phyloP scores from a whole-genome alignment of 2,113 vertebrate species.

The Pelvicachromis taeniatus region DNA sequence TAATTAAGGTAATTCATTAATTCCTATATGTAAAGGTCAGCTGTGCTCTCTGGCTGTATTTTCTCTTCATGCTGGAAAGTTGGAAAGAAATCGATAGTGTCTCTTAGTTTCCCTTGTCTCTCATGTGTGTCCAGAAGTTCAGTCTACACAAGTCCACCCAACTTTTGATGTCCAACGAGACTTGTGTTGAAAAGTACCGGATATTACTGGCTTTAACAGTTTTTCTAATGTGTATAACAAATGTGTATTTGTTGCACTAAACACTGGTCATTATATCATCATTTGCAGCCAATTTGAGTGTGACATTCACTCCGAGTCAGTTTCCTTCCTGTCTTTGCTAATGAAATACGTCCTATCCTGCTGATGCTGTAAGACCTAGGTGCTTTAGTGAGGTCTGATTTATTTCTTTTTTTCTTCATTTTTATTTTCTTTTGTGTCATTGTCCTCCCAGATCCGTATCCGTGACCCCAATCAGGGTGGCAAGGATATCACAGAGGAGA shows the following conservation, averaged over 20 bases:
- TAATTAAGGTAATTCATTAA: neutral
- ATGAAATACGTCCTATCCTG: neutral
- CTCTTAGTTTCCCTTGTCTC: neutral
- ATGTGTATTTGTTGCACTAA: neutral
- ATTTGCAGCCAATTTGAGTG: neutral
- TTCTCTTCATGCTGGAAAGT: neutral
- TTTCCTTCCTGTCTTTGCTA: neutral
- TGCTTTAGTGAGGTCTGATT: slow-evolving; percentile 57
- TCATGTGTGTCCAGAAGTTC: neutral
- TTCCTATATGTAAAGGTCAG: neutral
- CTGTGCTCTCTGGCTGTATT: neutral
- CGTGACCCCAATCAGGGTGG: slow-evolving; percentile 97
- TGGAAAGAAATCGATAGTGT: neutral
- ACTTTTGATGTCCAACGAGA: neutral
- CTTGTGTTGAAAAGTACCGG: neutral
- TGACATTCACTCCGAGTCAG: neutral
- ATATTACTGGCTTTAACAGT: neutral
- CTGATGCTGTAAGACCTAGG: neutral
- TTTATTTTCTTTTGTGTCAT: slow-evolving; percentile 48
- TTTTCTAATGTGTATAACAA: neutral
- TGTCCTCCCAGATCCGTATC: slow-evolving; percentile 88
- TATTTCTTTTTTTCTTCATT: neutral
- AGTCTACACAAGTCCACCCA: neutral
- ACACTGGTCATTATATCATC: neutral
- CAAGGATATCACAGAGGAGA: slow-evolving; percentile 97